Percentiles rank a stretch among this genome's conserved stretches.
Evolutionary conservation across 1,140 invertebrate genomes (phyloP).

Genomic region (Mamestra configurata): DNA sequence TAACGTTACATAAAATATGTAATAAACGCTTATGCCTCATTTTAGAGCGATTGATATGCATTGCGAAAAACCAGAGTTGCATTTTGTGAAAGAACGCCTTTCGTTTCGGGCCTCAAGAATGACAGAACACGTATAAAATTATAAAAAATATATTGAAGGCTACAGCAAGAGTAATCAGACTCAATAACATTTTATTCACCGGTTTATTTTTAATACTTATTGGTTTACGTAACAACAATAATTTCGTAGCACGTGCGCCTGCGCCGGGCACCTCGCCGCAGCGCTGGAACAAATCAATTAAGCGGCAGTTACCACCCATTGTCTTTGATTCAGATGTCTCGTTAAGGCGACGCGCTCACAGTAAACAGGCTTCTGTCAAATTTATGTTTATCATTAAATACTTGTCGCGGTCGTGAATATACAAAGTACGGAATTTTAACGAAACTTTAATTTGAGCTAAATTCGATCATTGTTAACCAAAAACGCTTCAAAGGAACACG

Average conservation of each 20-base stretch:
- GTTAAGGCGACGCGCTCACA: slow-evolving; percentile 67
- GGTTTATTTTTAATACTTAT: slow-evolving; percentile 42
- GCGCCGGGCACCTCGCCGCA: not conserved
- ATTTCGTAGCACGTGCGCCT: slow-evolving; percentile 20
- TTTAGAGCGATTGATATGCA: slow-evolving; percentile 42
- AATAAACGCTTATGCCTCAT: slow-evolving; percentile 35
- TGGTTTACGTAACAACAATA: slow-evolving; percentile 42
- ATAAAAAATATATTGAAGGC: slow-evolving; percentile 40
- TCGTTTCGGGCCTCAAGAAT: slow-evolving; percentile 43
- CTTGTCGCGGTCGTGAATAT: slow-evolving; percentile 61
- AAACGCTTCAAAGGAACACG: slow-evolving; percentile 57
- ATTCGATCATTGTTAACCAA: slow-evolving; percentile 68
- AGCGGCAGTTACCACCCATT: slow-evolving; percentile 72
- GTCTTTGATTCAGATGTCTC: slow-evolving; percentile 78
- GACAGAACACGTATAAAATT: slow-evolving; percentile 50
- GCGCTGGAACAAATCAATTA: slow-evolving; percentile 75
- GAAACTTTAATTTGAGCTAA: slow-evolving; percentile 76
- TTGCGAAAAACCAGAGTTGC: slow-evolving; percentile 44
- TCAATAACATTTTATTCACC: slow-evolving; percentile 36
- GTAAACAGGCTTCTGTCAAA: slow-evolving; percentile 73
- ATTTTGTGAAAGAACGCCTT: slow-evolving; percentile 38
- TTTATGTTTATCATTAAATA: slow-evolving; percentile 75
- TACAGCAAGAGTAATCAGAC: slow-evolving; percentile 37
- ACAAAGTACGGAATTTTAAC: slow-evolving; percentile 70
- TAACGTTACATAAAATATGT: slow-evolving; percentile 43